These are phyloP conservation scores for Anas platyrhynchos DNA, from an alignment of 2,113 vertebrate genomes.

Conservation along the genomic window DNA sequence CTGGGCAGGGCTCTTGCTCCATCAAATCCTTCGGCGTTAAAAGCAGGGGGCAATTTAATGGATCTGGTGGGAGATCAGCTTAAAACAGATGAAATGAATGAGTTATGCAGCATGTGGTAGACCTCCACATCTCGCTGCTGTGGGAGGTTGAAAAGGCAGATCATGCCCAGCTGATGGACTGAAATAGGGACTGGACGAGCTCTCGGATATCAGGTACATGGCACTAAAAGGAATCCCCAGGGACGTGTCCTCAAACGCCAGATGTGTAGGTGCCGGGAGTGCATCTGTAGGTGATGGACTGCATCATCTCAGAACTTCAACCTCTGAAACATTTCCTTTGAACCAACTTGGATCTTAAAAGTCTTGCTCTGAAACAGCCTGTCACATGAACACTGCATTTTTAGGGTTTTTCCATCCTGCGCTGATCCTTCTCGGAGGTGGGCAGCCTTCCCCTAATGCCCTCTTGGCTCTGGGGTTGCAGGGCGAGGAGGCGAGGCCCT, in stretches of 20 bases:
- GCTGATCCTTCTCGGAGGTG: not conserved
- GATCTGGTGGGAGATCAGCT: not conserved
- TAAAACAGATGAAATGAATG: not conserved
- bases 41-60: not conserved
- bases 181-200: not conserved
- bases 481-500: not conserved
- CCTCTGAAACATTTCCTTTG: not conserved
- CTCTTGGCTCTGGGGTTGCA: not conserved
- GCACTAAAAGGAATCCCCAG: not conserved
- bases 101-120: not conserved
- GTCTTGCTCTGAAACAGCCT: not conserved
- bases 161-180: not conserved
- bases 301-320: not conserved
- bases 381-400: not conserved
- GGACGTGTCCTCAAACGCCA: not conserved
- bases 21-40: not conserved
- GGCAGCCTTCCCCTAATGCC: not conserved
- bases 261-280: not conserved
- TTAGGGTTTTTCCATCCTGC: not conserved
- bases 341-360: not conserved
- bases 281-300: not conserved
- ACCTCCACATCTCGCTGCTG: not conserved
- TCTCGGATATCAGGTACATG: not conserved
- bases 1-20: constrained; percentile 11
- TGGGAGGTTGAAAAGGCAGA: not conserved